phyloP scores from a whole-genome alignment of 2,888 invertebrate genomes.

The Tridacna gigas region DNA sequence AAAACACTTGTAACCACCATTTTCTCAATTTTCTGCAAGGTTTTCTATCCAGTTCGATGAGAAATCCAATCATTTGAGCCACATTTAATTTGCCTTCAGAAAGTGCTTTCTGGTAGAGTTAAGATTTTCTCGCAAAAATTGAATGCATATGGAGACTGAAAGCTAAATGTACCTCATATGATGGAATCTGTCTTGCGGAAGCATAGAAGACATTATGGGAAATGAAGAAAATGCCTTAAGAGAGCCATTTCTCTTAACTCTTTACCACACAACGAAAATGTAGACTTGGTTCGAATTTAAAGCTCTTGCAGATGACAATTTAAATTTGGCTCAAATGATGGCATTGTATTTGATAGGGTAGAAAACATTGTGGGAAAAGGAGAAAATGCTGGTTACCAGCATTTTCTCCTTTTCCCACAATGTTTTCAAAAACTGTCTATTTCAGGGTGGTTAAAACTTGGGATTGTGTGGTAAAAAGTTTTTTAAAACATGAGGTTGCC shows the following conservation, averaged over 20 bases:
- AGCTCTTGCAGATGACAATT: too few relatives aligned
- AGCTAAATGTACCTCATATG: too few relatives aligned
- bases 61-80: background rate
- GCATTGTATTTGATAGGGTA: too few relatives aligned
- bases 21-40: background rate
- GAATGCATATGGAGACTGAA: too few relatives aligned
- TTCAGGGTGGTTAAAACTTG: background rate
- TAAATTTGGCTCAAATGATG: too few relatives aligned
- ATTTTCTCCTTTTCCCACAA: background rate
- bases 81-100: too few relatives aligned
- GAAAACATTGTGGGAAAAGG: background rate
- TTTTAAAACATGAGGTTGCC: background rate
- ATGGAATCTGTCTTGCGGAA: too few relatives aligned
- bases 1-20: background rate
- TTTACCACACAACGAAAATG: background rate
- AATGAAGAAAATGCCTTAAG: too few relatives aligned
- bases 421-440: background rate
- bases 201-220: too few relatives aligned
- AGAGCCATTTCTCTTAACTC: background rate
- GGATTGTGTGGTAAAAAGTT: background rate
- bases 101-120: background rate
- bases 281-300: background rate
- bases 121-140: too few relatives aligned
- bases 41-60: background rate
- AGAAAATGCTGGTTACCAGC: background rate